Base-by-base conservation (phyloP, 2,797 vertebrate genomes). In the Catamblyrhynchus diadema region DNA sequence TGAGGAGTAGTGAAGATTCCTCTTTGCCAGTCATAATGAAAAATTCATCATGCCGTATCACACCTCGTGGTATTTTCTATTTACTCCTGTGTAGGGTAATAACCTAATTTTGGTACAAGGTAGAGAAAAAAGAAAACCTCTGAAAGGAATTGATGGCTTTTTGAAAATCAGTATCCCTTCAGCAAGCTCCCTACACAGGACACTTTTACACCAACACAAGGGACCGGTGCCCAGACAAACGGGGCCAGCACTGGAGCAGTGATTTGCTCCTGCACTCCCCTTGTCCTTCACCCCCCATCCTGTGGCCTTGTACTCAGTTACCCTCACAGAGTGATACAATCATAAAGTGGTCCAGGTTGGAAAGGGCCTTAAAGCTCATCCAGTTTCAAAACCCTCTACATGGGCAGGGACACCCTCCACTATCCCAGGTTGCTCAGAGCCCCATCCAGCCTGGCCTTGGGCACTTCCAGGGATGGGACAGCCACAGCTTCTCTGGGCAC, bases 361-460 rank as follows among this genome's bases (percentile, higher is more conserved):
- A 57, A 75, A 14, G n/a, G 8, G 18, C 17, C n/a, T 70, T 69
- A 42, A 19, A 70, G 23, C 24, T 28, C 4, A 54, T 21, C 35
- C 8, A 10, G 5, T 67, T 42, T 9, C 42, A 67, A 30, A 50
- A 20, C 2, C 6, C 32, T 2, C 9, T 48, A 1, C 48, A 14
- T 1, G 32, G 12, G 13, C 19, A 48, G 23, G n/a, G 23, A 21
- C 18, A 35, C 35, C 27, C 42, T 24, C 32, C 62, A 42, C 10
- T 21, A 3, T 1, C 3, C 48, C 62, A 69, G 41, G 0, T 3
- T 48, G 13, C 27, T n/a, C 61, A 0, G 0, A 47, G 32, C 10
- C 30, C 7, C 7, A 2, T 48, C 25, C 35, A 69, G 0, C 33
- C 54, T 53, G 25, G 3, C 25, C 41, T 81, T 2, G 54, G 0